These are phyloP conservation scores for Patella ulyssiponensis DNA, from an alignment of 2,888 invertebrate genomes.

Conservation along the genomic window DNA sequence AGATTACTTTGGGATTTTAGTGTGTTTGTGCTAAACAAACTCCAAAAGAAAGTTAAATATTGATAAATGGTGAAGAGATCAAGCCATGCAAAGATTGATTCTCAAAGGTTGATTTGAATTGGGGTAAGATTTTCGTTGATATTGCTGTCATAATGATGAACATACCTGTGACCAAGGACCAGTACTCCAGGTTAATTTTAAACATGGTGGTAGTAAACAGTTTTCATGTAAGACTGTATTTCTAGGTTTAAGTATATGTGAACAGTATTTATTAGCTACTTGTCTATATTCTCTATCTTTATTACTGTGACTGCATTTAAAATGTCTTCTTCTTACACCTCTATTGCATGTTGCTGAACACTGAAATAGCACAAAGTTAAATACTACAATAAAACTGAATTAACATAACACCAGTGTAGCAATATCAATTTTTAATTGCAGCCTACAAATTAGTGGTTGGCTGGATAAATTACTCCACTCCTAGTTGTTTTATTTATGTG, in stretches of 20 bases:
- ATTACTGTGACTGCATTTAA: slow-evolving; percentile 53
- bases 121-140: no score
- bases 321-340: slow-evolving; percentile 51
- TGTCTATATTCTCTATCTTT: slow-evolving; percentile 44
- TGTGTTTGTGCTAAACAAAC: no score
- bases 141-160: not conserved
- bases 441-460: no score
- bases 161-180: slow-evolving; percentile 53
- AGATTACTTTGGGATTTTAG: no score
- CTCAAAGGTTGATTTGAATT: no score
- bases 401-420: no score
- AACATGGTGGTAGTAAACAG: slow-evolving; percentile 42
- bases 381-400: slow-evolving; percentile 16
- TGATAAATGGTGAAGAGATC: no score
- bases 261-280: slow-evolving; percentile 40
- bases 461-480: no score
- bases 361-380: slow-evolving; percentile 34
- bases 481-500: no score
- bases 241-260: slow-evolving; percentile 30
- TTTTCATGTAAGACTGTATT: slow-evolving; percentile 34
- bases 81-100: no score
- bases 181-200: slow-evolving; percentile 39
- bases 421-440: no score
- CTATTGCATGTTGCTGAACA: slow-evolving; percentile 62
- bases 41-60: no score